Evolutionary conservation across 2,797 vertebrate species (phyloP).

Genomic region (Loriculus beryllinus): DNA sequence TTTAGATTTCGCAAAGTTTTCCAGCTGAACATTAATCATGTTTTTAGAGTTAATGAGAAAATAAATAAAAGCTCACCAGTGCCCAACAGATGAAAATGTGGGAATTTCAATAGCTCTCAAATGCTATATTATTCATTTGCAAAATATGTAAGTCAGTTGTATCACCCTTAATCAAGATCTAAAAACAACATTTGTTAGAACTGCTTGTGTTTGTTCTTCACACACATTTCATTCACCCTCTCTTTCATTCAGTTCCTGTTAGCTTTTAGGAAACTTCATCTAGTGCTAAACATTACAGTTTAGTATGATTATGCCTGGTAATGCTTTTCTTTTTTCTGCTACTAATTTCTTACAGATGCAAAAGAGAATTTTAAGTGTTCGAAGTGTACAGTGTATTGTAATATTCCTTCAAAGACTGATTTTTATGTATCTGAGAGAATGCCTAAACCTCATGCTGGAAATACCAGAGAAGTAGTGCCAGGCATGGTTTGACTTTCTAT

Average conservation of each 20-base stretch:
- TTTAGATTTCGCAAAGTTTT: constrained; percentile 17
- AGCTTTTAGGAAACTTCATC: neutral
- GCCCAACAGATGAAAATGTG: neutral
- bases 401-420: neutral
- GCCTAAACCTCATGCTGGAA: neutral
- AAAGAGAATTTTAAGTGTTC: neutral
- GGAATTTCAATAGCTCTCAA: neutral
- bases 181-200: neutral
- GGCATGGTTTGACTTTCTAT: neutral
- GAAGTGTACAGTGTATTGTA: neutral
- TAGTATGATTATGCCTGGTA: rapidly evolving
- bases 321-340: neutral
- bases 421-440: neutral
- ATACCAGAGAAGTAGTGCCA: neutral
- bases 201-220: neutral
- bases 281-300: neutral
- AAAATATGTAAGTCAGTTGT: neutral
- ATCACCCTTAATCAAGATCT: neutral
- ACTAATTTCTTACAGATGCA: neutral
- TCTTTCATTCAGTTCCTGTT: neutral
- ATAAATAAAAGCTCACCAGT: neutral
- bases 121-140: neutral
- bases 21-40: neutral
- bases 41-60: neutral
- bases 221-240: neutral